Conservation (phyloP, 2,113 vertebrate species). For the Ciconia stormi region DNA sequence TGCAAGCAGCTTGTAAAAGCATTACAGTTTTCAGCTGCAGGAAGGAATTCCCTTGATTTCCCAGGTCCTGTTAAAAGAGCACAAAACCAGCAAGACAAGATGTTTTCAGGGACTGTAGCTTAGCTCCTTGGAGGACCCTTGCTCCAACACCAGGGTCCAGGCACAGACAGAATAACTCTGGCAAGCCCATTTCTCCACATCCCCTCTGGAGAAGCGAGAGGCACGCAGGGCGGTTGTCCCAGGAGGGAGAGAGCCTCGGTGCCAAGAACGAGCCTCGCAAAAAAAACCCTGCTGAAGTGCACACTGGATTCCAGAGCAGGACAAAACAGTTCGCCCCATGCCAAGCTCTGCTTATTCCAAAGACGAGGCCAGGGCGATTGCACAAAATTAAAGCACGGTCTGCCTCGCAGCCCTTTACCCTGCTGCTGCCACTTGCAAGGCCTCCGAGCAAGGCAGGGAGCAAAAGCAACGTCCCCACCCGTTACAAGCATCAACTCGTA, state of each 20-base stretch:
- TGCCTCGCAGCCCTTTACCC: neutral
- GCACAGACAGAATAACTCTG: rapidly evolving
- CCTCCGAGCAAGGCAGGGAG: rapidly evolving
- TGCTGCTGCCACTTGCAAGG: neutral
- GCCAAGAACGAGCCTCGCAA: neutral
- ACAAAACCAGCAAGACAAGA: neutral
- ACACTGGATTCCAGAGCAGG: neutral
- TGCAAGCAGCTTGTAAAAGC: neutral
- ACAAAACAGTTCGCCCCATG: rapidly evolving
- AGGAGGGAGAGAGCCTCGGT: neutral
- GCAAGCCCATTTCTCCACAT: neutral
- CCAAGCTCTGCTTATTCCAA: neutral
- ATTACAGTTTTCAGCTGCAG: neutral
- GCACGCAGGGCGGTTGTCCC: rapidly evolving
- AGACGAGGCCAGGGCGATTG: neutral
- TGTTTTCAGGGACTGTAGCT: neutral
- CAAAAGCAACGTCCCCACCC: rapidly evolving
- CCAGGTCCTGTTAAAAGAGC: neutral
- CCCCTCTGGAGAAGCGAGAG: neutral
- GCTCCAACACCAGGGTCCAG: neutral
- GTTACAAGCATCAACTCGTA: rapidly evolving
- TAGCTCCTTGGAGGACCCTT: neutral
- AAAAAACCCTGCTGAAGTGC: rapidly evolving
- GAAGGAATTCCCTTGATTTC: neutral
- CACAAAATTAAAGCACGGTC: neutral